phyloP scores from a whole-genome alignment of 2,797 vertebrate genomes.

The Takifugu rubripes region DNA sequence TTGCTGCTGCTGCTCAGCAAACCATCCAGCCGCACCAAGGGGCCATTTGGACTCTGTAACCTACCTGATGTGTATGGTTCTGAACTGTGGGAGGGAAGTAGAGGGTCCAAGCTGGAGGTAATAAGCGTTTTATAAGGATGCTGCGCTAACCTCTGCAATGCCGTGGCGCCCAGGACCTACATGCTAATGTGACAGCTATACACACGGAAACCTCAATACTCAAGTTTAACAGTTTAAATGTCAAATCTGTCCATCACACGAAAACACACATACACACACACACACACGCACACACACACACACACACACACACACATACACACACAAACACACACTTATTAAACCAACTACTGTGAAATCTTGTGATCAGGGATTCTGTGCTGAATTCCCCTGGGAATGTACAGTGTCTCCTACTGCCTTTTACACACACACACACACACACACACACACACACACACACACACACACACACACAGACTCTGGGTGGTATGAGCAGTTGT shows the following conservation, averaged over 20 bases:
- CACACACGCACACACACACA: too few species aligned
- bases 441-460: slow-evolving; percentile 8
- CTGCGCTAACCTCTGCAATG: too few species aligned
- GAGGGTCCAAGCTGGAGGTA: too few species aligned
- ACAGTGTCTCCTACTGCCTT: slow-evolving; percentile 28
- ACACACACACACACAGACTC: slow-evolving; percentile 26
- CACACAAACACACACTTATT: slow-evolving; percentile 20
- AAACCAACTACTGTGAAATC: slow-evolving; percentile 41
- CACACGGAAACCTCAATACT: not conserved
- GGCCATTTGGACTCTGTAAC: too few species aligned
- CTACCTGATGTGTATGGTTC: too few species aligned
- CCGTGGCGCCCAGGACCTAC: too few species aligned
- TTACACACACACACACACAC: slow-evolving; percentile 3
- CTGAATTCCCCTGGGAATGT: slow-evolving; percentile 31
- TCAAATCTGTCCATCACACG: slow-evolving; percentile 2
- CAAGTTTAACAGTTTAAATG: not conserved
- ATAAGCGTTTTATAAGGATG: too few species aligned
- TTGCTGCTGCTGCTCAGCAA: too few species aligned
- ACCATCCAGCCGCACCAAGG: too few species aligned
- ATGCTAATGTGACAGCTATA: too few species aligned
- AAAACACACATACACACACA: too few species aligned
- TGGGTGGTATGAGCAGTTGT: slow-evolving; percentile 46
- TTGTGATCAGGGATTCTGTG: slow-evolving; percentile 50
- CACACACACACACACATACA: slow-evolving; percentile 1
- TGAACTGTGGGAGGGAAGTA: too few species aligned